A percentile compares a stretch with the other conserved stretches of the same genome.
Conservation (phyloP, 2,797 vertebrate species). For the Eleutherodactylus coqui region DNA sequence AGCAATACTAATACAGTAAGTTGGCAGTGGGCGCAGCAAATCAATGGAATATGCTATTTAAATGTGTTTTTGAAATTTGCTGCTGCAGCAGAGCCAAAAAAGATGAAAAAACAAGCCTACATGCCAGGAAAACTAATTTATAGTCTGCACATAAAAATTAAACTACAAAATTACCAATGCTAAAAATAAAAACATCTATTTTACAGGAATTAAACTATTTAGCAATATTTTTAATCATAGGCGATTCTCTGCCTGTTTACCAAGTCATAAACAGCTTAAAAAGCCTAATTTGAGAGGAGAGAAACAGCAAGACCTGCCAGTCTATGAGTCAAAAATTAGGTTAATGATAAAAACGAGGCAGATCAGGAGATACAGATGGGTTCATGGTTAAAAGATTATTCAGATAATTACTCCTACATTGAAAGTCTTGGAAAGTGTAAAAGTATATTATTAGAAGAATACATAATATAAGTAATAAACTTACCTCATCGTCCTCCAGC, state of each 20-base stretch:
- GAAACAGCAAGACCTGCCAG: constrained; percentile 29
- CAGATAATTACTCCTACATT: constrained; percentile 27
- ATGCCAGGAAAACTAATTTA: constrained; percentile 33
- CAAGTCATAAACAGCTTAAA: constrained; percentile 29
- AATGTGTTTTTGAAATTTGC: neutral
- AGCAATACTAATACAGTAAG: neutral
- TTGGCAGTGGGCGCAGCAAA: neutral
- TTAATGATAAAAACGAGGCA: constrained; percentile 33
- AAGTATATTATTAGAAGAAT: neutral
- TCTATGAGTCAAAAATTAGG: constrained; percentile 35
- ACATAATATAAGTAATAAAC: neutral
- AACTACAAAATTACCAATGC: neutral
- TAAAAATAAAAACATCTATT: neutral
- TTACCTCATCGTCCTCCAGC: neutral
- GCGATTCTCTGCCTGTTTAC: neutral
- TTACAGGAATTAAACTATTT: constrained; percentile 1
- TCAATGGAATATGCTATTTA: constrained; percentile 7
- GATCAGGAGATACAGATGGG: constrained; percentile 52
- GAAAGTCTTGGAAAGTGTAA: neutral
- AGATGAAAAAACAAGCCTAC: neutral
- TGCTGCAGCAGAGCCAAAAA: constrained; percentile 10
- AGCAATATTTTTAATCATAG: neutral
- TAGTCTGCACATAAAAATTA: neutral
- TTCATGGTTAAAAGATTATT: constrained; percentile 11
- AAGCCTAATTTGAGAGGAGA: constrained; percentile 36